These are phyloP conservation scores for Felis catus DNA, from an alignment of 2,113 vertebrate species.

Conservation along the genomic window DNA sequence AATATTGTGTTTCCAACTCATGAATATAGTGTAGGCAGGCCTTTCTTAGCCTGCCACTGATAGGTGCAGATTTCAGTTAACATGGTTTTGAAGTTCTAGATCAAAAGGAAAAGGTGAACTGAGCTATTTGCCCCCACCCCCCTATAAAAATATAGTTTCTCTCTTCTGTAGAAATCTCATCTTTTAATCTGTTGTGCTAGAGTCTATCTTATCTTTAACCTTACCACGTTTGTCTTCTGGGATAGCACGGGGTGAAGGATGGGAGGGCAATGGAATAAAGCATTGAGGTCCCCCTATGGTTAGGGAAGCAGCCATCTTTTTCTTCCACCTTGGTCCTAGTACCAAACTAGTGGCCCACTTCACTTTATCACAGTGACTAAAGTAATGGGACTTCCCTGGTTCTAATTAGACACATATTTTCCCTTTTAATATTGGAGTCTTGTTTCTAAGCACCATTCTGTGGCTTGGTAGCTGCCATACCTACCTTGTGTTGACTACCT, in stretches of 20 bases:
- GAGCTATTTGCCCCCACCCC: rapidly evolving
- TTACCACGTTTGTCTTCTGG: no score
- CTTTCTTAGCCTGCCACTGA: not conserved
- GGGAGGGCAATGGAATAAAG: not conserved
- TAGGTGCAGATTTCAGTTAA: not conserved
- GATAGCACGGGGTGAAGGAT: rapidly evolving
- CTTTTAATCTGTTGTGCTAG: not conserved
- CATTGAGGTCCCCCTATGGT: rapidly evolving
- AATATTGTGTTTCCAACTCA: not conserved
- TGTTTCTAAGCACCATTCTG: not conserved
- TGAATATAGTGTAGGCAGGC: not conserved
- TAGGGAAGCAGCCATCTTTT: not conserved
- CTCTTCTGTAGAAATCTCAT: not conserved
- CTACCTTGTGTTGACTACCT: not conserved
- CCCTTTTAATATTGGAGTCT: not conserved
- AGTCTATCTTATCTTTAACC: not conserved
- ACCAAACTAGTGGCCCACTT: not conserved
- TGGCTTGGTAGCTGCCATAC: not conserved
- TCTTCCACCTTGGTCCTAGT: not conserved
- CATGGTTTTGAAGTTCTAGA: not conserved
- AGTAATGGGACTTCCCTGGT: rapidly evolving
- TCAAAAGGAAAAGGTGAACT: not conserved
- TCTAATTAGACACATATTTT: not conserved
- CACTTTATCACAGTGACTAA: no score
- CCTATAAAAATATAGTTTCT: not conserved